phyloP scores from a whole-genome alignment of 1,140 invertebrate genomes.

The Stegodyphus dumicola region DNA sequence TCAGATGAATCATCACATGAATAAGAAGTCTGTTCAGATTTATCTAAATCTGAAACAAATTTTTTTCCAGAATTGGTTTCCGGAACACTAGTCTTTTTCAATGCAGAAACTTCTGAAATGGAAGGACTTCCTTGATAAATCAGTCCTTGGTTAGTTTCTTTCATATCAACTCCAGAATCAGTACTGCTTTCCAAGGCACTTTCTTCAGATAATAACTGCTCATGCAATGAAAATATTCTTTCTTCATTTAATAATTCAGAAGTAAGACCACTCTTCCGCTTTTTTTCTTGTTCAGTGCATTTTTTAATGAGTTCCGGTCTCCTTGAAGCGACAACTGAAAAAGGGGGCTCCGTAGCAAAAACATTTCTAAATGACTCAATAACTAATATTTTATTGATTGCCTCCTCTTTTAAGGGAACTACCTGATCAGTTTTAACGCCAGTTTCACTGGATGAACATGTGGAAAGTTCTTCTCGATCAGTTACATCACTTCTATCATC shows the following conservation, averaged over 20 bases:
- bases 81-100: background rate
- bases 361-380: conserved; percentile 53
- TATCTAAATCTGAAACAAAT: background rate
- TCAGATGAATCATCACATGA: background rate
- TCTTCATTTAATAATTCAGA: conserved; percentile 10
- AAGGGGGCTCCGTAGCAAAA: conserved; percentile 42
- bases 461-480: conserved; percentile 17
- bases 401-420: background rate
- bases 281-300: conserved; percentile 8
- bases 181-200: conserved; percentile 54
- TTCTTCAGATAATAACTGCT: conserved; percentile 49
- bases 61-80: background rate
- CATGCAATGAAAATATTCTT: conserved; percentile 24
- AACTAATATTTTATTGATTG: conserved; percentile 44
- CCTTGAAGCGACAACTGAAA: conserved; percentile 18
- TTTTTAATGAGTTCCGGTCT: background rate
- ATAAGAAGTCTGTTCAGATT: background rate
- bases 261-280: background rate
- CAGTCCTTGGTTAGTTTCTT: conserved; percentile 17
- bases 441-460: conserved; percentile 1
- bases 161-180: conserved; percentile 46
- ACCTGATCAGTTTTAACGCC: background rate
- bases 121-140: background rate
- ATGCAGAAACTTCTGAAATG: background rate
- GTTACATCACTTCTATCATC: background rate